These are phyloP conservation scores for Dusona sp. DNA, from an alignment of 2,888 invertebrate species.

Conservation along the genomic window DNA sequence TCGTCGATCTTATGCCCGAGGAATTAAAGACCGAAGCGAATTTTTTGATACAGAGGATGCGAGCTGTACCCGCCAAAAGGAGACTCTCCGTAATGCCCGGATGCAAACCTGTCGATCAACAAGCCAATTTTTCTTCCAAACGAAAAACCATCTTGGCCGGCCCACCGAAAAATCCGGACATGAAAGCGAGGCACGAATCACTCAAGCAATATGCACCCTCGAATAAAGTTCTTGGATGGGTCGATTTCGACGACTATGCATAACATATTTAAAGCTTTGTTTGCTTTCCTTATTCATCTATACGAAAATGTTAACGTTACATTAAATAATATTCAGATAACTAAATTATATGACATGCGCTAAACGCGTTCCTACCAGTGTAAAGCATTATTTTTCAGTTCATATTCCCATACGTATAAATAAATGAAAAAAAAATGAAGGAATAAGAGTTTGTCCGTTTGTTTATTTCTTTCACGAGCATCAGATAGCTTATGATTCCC, in stretches of 20 bases:
- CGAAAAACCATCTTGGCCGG: constrained; percentile 73
- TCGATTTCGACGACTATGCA: constrained; percentile 77
- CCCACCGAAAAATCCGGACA: constrained; percentile 71
- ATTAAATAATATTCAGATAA: background rate
- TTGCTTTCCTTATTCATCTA: background rate
- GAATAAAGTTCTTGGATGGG: constrained; percentile 73
- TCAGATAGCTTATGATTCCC: no score
- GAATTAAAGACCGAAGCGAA: constrained; percentile 84
- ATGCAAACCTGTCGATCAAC: constrained; percentile 77
- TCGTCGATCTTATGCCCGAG: constrained; percentile 83
- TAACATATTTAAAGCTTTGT: constrained; percentile 57
- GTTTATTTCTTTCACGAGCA: background rate
- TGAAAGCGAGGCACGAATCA: constrained; percentile 71
- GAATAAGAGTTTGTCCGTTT: background rate
- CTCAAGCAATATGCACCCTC: constrained; percentile 72
- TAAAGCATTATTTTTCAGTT: background rate
- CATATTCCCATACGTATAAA: background rate
- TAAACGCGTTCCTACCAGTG: background rate
- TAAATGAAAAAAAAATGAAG: background rate
- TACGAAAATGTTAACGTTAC: background rate
- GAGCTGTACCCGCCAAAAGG: constrained; percentile 84
- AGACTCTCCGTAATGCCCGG: constrained; percentile 86
- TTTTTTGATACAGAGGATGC: constrained; percentile 85
- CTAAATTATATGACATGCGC: background rate
- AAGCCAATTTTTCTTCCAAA: constrained; percentile 71